phyloP scores from a whole-genome alignment of 2,888 invertebrate genomes.

The Theodoxus fluviatilis region DNA sequence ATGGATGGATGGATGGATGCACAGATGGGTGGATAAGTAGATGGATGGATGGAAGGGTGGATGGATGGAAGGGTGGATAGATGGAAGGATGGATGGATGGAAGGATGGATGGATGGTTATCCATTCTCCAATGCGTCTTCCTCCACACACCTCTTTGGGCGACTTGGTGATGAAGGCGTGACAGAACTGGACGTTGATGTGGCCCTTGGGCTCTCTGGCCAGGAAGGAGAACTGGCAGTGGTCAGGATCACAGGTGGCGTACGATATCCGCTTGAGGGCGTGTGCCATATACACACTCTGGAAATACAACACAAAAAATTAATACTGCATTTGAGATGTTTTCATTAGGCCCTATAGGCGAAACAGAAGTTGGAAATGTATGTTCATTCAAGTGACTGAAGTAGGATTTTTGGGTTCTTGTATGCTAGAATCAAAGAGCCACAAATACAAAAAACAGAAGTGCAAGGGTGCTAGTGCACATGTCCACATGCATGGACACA shows the following conservation, averaged over 20 bases:
- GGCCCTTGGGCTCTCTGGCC: conserved; percentile 76
- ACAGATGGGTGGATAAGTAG: too few relatives aligned
- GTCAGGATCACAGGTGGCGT: conserved; percentile 84
- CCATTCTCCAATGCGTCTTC: too few relatives aligned
- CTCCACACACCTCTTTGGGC: conserved; percentile 83
- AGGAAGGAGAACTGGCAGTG: conserved; percentile 83
- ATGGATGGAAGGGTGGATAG: too few relatives aligned
- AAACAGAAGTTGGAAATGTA: too few relatives aligned
- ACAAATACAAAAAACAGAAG: background rate
- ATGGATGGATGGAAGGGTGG: too few relatives aligned
- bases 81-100: too few relatives aligned
- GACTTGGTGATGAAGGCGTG: conserved; percentile 82
- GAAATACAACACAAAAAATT: conserved; percentile 10
- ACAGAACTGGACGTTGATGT: conserved; percentile 78
- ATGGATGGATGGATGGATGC: too few relatives aligned
- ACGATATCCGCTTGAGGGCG: conserved; percentile 82
- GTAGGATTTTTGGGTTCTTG: background rate
- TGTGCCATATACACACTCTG: conserved; percentile 80
- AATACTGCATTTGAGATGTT: background rate
- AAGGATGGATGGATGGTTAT: too few relatives aligned
- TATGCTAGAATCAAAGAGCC: background rate
- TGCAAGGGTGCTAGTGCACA: background rate
- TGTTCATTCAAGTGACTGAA: too few relatives aligned
- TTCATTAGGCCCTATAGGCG: too few relatives aligned
- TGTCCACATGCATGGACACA: background rate